Conservation (phyloP, 2,888 invertebrate species). For the Aleiodes leptofemur region DNA sequence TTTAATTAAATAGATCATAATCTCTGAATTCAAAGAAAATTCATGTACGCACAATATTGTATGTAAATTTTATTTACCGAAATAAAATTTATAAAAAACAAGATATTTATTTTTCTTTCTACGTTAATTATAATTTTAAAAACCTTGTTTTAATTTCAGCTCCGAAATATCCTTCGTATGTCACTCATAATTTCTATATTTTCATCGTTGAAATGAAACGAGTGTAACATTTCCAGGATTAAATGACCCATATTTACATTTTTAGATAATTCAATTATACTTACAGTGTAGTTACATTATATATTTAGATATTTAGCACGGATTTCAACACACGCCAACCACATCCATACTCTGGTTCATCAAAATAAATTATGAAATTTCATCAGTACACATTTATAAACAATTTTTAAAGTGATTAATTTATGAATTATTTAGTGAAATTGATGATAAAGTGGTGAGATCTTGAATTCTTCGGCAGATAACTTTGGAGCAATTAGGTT, state of each 20-base stretch:
- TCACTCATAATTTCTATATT: conserved; percentile 22
- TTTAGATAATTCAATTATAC: conserved; percentile 2
- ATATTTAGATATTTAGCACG: conserved; percentile 14
- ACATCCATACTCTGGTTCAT: background rate
- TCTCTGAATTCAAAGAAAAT: conserved; percentile 13
- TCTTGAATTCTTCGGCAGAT: too few species aligned
- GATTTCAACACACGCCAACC: background rate
- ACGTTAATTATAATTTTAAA: conserved; percentile 6
- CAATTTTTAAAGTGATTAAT: too few species aligned
- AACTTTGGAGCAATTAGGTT: too few species aligned
- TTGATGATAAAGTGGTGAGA: too few species aligned
- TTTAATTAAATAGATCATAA: background rate
- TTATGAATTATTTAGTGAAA: too few species aligned
- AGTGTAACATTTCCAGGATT: conserved; percentile 1
- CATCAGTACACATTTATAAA: too few species aligned
- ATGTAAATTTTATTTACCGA: conserved; percentile 32
- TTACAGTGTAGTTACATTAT: background rate
- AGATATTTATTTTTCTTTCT: conserved; percentile 37
- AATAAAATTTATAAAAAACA: conserved; percentile 36
- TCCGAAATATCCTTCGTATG: background rate
- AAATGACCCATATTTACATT: conserved; percentile 3
- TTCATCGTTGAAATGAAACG: conserved; percentile 8
- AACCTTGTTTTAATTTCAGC: background rate
- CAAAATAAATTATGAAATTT: background rate
- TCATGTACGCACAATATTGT: conserved; percentile 23